phyloP scores from a whole-genome alignment of 2,797 vertebrate species.

The Capromys pilorides region DNA sequence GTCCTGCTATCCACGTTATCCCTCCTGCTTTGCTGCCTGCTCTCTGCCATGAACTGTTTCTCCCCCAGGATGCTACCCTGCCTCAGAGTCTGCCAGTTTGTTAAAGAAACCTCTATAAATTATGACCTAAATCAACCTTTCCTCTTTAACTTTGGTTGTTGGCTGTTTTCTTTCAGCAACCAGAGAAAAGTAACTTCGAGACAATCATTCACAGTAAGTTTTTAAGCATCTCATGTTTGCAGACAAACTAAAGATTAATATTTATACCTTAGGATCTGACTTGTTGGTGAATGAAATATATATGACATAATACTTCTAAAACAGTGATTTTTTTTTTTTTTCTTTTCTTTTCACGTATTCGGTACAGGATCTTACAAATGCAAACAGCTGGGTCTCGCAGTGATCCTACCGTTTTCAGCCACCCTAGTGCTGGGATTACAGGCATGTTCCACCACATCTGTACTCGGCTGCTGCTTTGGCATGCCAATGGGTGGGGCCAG shows the following conservation, averaged over 20 bases:
- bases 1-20: not conserved
- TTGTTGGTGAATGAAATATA: not conserved
- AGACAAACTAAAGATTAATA: not conserved
- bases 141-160: not conserved
- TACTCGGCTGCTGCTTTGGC: too few species aligned
- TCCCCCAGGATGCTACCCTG: not conserved
- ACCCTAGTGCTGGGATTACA: too few species aligned
- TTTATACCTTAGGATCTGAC: not conserved
- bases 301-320: not conserved
- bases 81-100: not conserved
- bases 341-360: too few species aligned
- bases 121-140: not conserved
- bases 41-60: not conserved
- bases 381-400: too few species aligned
- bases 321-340: not conserved
- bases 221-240: not conserved
- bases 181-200: not conserved
- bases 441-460: too few species aligned
- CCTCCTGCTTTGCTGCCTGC: not conserved
- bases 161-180: not conserved
- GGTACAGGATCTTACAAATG: too few species aligned
- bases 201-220: not conserved
- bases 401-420: too few species aligned
- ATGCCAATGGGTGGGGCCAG: too few species aligned
- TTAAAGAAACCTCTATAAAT: not conserved